Evolutionary conservation across 2,113 vertebrate species (phyloP).

Genomic region (Ptilonorhynchus violaceus): DNA sequence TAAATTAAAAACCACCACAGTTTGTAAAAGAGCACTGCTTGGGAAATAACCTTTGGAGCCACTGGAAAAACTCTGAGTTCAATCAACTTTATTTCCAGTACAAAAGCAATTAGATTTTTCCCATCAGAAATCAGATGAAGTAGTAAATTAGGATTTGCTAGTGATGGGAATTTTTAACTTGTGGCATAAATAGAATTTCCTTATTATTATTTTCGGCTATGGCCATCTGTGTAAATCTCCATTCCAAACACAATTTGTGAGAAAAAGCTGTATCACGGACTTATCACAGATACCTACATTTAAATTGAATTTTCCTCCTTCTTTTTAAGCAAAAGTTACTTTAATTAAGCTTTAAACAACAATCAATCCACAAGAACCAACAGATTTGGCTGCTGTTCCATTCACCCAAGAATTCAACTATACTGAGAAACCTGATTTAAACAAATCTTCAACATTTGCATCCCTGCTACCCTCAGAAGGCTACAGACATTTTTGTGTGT

Average conservation of each 20-base stretch:
- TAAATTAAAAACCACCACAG: constrained; percentile 45
- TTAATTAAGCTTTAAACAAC: constrained; percentile 16
- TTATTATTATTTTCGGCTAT: constrained; percentile 42
- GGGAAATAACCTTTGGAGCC: constrained; percentile 74
- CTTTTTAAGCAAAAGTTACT: background rate
- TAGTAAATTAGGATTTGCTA: constrained; percentile 69
- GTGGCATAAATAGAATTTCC: constrained; percentile 47
- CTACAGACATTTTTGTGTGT: background rate
- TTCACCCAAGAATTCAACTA: background rate
- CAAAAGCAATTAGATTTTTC: constrained; percentile 68
- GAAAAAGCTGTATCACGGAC: constrained; percentile 3
- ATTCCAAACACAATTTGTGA: background rate
- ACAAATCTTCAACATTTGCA: background rate
- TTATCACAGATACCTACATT: background rate
- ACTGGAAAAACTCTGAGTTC: constrained; percentile 73
- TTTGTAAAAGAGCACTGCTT: constrained; percentile 59
- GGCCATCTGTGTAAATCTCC: constrained; percentile 7
- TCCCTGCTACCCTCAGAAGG: background rate
- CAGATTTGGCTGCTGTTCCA: background rate
- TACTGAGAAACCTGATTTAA: background rate
- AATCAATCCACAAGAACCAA: background rate
- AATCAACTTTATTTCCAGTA: constrained; percentile 74
- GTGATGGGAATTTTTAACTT: constrained; percentile 54
- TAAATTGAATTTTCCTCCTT: background rate
- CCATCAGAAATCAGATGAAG: constrained; percentile 70